phyloP scores from a whole-genome alignment of 2,113 vertebrate species.

The Leptobrachium leishanense region DNA sequence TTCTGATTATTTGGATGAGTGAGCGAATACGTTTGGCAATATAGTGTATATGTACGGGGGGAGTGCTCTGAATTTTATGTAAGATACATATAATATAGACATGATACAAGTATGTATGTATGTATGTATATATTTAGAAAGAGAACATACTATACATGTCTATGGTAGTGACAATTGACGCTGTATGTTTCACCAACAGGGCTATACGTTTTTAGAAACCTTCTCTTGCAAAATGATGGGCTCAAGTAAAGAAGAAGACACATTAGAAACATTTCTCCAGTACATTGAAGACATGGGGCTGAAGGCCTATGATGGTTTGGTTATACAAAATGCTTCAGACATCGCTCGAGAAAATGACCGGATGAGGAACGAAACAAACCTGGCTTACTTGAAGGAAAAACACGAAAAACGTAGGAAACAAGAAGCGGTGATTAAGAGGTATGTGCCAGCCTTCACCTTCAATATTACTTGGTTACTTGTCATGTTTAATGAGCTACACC shows the following conservation, averaged over 20 bases:
- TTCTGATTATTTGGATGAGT: no score
- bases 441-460: conserved; percentile 45
- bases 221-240: conserved; percentile 89
- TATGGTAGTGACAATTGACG: background rate
- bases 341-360: conserved; percentile 95
- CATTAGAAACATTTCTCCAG: conserved; percentile 84
- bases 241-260: conserved; percentile 85
- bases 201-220: conserved; percentile 71
- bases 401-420: conserved; percentile 89
- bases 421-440: conserved; percentile 93
- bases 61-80: no score
- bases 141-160: no score
- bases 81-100: accelerated
- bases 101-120: background rate
- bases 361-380: conserved; percentile 88
- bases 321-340: conserved; percentile 97
- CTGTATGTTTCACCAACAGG: conserved; percentile 65
- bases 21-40: no score
- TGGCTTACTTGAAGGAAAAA: conserved; percentile 92
- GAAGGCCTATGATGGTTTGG: conserved; percentile 89
- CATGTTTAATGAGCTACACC: no score
- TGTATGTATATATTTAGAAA: no score
- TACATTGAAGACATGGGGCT: conserved; percentile 94
- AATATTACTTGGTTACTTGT: no score
- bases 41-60: no score